These are phyloP conservation scores for Halcyon smyrnensis DNA, from an alignment of 2,797 vertebrate species.

Conservation along the genomic window DNA sequence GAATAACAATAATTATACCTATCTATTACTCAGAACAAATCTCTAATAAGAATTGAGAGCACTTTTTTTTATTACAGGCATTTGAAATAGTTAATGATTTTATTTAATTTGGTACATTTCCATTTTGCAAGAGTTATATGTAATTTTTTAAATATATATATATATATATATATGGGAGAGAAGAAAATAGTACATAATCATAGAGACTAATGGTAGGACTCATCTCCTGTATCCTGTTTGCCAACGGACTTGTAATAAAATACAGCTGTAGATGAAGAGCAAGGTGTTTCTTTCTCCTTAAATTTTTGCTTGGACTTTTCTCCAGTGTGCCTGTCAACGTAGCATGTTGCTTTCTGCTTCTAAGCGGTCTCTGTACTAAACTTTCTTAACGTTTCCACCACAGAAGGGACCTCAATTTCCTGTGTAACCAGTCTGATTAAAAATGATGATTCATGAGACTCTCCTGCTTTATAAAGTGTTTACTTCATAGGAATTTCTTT, in stretches of 20 bases:
- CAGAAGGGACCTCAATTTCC: not conserved
- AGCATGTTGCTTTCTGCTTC: not conserved
- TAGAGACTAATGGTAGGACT: not conserved
- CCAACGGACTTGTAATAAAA: not conserved
- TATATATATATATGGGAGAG: accelerated
- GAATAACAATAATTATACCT: not conserved
- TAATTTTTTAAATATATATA: not conserved
- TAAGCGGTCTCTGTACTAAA: not conserved
- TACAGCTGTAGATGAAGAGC: not conserved
- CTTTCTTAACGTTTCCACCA: not conserved
- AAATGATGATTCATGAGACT: not conserved
- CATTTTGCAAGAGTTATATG: not conserved
- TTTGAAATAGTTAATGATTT: not conserved
- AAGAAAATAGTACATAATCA: not conserved
- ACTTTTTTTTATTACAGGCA: not conserved
- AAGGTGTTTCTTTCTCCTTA: not conserved
- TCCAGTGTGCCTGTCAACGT: not conserved
- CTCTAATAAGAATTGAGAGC: not conserved
- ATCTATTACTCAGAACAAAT: not conserved
- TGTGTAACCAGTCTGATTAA: not conserved
- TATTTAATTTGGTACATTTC: not conserved
- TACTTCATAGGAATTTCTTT: not conserved
- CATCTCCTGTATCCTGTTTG: not conserved
- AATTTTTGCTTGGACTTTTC: not conserved
- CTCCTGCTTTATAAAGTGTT: not conserved